Base-by-base conservation (phyloP, 2,888 invertebrate genomes). In the Stenodema calcarata region DNA sequence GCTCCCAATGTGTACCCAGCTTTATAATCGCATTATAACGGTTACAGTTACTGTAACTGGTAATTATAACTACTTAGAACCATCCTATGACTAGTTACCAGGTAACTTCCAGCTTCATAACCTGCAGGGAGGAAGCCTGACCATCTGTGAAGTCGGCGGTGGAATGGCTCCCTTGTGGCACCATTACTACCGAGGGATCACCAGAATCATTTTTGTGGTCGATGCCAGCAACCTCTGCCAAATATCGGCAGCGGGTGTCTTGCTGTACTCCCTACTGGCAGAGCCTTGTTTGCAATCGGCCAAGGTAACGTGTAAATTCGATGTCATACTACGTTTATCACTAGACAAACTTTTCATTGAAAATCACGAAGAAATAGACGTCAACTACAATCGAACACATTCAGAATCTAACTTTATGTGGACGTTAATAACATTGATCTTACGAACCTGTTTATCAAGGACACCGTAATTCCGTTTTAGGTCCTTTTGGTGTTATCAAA, bases 221-320 rank as follows among this genome's bases (percentile, higher is more conserved):
- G 96, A 97, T 90, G 94, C 95, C 0, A 96, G 96, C 14, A 96
- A 96, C 92, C 92, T 96, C 62, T 96, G 96, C 89, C 96, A 96
- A 91, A 96, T 96, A 90, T 96, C 96, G 0, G 95, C 95, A 0
- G 96, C 96, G 16, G 95, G 96, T 28, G 95, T 96, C 0, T 92
- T 96, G 54, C 92, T 97, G 0, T 96, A 96, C 90, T 95, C 95
- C 0, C 92, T 96, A 70, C 90, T 96, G 28, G 94, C 95, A 0
- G 94, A 96, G 89, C 96, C 96, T 0, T 92, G 92, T 73, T 91
- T 96, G 28, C 93, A 93, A 89, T 92, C 92, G 80, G 93, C 94
- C 0, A 95, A 94, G 92, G 94, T 96, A 90, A 50, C 76, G 16
- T 47, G 12, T 7, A 12, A 47, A 47, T 35, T 35, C 7, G n/a